Percentiles rank a stretch among this genome's conserved stretches.
Evolutionary conservation across 2,888 invertebrate species (phyloP).

Genomic region (Parthenolecanium corni): DNA sequence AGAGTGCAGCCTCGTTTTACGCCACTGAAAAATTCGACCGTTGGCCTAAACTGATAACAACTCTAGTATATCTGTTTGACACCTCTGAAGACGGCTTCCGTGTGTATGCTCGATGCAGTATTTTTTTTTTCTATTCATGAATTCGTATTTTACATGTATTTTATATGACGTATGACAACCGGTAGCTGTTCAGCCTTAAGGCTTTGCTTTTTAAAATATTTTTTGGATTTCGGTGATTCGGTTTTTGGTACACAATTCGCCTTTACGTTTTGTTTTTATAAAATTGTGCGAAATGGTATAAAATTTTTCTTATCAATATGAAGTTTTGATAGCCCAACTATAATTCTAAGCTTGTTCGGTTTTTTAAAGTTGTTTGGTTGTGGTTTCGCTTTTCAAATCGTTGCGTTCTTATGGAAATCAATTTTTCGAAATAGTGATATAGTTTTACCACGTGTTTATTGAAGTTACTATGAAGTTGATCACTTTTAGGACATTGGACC

Average conservation of each 20-base stretch:
- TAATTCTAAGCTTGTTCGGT: no score
- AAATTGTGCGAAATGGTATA: not conserved
- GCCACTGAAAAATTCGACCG: conserved; percentile 26
- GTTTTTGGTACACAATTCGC: not conserved
- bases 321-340: no score
- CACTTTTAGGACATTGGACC: conserved; percentile 4
- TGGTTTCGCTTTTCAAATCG: no score
- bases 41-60: conserved; percentile 28
- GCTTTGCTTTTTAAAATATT: not conserved
- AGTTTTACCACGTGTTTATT: no score
- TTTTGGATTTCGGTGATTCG: not conserved
- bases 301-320: no score
- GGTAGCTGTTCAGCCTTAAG: conserved; percentile 15
- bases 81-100: conserved; percentile 28
- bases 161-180: not conserved
- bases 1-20: conserved; percentile 5
- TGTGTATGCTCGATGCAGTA: conserved; percentile 18
- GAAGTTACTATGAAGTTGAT: conserved; percentile 9
- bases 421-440: no score
- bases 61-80: conserved; percentile 26
- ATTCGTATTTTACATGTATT: no score
- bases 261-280: not conserved
- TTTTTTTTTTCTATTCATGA: not conserved
- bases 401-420: no score
- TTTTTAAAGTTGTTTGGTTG: no score